These are phyloP conservation scores for Meteorus colon DNA, from an alignment of 2,888 invertebrate species.

Conservation along the genomic window DNA sequence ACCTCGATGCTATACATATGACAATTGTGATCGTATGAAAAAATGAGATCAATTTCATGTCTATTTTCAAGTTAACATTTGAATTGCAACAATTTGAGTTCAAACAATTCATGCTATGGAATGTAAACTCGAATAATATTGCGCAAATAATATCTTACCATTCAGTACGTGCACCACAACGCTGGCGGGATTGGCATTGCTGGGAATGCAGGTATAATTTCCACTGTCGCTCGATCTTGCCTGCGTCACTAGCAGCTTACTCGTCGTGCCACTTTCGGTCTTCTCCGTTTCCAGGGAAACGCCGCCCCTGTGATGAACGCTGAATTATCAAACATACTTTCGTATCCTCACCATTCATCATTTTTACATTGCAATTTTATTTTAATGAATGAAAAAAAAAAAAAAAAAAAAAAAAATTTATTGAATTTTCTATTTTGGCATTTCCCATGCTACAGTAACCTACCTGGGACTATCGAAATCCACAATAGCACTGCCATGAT, in stretches of 20 bases:
- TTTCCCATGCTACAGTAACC: slow-evolving; percentile 42
- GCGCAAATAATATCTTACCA: slow-evolving; percentile 62
- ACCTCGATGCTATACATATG: too few relatives aligned
- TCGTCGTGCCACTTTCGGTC: slow-evolving; percentile 87
- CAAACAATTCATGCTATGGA: not conserved
- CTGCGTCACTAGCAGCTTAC: slow-evolving; percentile 87
- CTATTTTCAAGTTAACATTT: not conserved
- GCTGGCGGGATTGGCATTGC: slow-evolving; percentile 75
- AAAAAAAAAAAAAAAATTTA: not conserved
- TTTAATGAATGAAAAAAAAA: not conserved
- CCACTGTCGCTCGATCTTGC: slow-evolving; percentile 90
- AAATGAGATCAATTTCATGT: too few relatives aligned
- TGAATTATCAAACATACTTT: slow-evolving; percentile 70
- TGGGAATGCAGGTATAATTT: slow-evolving; percentile 92
- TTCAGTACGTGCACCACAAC: slow-evolving; percentile 72
- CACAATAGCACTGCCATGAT: slow-evolving; percentile 86
- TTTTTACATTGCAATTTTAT: slow-evolving; percentile 5
- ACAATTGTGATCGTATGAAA: too few relatives aligned
- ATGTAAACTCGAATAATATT: not conserved
- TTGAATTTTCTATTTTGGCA: not conserved
- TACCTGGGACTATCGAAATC: slow-evolving; percentile 80
- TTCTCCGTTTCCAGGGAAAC: slow-evolving; percentile 92
- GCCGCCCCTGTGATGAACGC: slow-evolving; percentile 83
- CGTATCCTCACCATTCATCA: slow-evolving; percentile 44
- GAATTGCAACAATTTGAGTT: not conserved